These are phyloP conservation scores for Coenobita brevimanus DNA, from an alignment of 1,140 invertebrate species.

Conservation along the genomic window DNA sequence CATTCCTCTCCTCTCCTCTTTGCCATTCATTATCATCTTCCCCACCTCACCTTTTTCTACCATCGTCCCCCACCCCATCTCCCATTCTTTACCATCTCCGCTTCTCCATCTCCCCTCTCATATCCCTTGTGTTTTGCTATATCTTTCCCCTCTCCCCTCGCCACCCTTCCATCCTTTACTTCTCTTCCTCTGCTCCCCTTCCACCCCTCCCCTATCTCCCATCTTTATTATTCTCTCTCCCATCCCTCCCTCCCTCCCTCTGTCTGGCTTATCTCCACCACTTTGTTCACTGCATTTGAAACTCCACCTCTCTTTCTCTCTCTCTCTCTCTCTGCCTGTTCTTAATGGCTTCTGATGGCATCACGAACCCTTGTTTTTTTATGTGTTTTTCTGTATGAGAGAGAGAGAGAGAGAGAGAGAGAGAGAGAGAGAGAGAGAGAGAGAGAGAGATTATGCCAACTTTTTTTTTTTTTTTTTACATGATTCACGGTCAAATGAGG, in stretches of 20 bases:
- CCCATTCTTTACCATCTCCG: background rate
- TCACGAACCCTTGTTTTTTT: background rate
- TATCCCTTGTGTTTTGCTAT: background rate
- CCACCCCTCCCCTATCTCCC: background rate
- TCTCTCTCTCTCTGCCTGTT: slow-evolving; percentile 24
- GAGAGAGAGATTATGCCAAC: too few species aligned
- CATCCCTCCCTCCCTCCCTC: background rate
- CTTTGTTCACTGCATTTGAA: background rate
- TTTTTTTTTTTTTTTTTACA: too few species aligned
- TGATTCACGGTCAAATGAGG: too few species aligned
- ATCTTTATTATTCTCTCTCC: background rate
- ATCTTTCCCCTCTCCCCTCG: background rate
- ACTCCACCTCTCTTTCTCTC: background rate
- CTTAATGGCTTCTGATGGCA: too few species aligned
- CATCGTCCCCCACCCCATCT: background rate
- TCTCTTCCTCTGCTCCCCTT: background rate
- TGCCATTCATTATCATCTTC: background rate
- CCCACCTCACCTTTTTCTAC: background rate
- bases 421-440: too few species aligned
- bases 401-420: background rate
- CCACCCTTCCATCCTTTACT: background rate
- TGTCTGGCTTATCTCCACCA: background rate
- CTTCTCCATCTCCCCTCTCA: background rate
- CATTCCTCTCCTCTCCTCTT: background rate
- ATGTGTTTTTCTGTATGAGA: background rate